Conservation (phyloP, 2,888 invertebrate genomes). For the Pandemis heparana region DNA sequence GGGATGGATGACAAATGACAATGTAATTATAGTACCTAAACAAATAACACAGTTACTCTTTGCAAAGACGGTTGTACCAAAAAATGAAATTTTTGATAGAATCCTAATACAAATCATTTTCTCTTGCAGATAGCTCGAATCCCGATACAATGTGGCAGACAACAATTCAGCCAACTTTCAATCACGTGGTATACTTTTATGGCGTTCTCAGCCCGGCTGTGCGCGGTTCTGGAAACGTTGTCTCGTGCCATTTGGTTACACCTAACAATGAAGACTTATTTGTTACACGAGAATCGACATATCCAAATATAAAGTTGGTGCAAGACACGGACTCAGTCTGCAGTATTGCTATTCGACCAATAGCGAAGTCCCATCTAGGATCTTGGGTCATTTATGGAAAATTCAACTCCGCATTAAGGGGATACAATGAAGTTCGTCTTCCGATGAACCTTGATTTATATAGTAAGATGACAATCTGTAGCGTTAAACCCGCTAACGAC, state of each 20-base stretch:
- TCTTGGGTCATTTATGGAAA: conserved; percentile 41
- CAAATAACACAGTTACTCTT: not conserved
- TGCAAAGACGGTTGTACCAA: not conserved
- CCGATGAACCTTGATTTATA: conserved; percentile 41
- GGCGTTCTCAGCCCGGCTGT: conserved; percentile 36
- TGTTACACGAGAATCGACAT: conserved; percentile 28
- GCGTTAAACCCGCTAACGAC: not conserved
- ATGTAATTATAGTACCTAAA: too few species aligned
- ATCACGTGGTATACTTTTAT: conserved; percentile 42
- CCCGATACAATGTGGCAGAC: conserved; percentile 25
- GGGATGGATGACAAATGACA: too few species aligned
- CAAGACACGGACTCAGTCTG: conserved; percentile 28
- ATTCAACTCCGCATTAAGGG: conserved; percentile 11
- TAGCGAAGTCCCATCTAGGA: conserved; percentile 33
- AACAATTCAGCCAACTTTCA: conserved; percentile 10
- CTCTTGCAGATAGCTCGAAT: conserved; percentile 21
- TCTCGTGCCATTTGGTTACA: conserved; percentile 42
- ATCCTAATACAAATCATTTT: not conserved
- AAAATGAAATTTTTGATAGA: not conserved
- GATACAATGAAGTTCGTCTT: conserved; percentile 34
- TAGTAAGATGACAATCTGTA: conserved; percentile 9
- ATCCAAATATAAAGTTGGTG: conserved; percentile 28
- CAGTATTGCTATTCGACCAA: conserved; percentile 40
- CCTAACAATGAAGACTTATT: conserved; percentile 42
- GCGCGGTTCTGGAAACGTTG: not conserved